phyloP scores from a whole-genome alignment of 1,140 invertebrate genomes.

The Drosophila tropicalis region DNA sequence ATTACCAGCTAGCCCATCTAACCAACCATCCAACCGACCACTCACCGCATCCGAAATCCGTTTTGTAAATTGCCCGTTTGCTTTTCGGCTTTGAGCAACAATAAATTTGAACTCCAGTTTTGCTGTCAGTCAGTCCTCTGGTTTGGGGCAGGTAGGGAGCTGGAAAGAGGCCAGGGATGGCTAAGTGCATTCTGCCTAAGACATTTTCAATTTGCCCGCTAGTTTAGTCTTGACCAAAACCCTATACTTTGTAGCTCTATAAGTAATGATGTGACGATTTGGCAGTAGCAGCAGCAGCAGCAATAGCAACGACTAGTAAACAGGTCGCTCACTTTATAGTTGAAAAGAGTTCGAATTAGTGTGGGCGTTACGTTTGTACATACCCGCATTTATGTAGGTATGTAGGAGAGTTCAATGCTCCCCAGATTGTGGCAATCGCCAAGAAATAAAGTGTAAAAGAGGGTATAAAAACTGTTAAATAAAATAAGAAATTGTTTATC shows the following conservation, averaged over 20 bases:
- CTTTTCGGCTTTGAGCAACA: slow-evolving; percentile 44
- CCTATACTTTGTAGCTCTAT: slow-evolving; percentile 72
- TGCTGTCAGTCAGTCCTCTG: slow-evolving; percentile 42
- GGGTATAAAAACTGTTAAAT: background rate
- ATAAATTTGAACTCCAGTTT: slow-evolving; percentile 69
- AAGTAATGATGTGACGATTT: slow-evolving; percentile 81
- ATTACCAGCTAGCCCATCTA: background rate
- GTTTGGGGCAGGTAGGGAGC: slow-evolving; percentile 4
- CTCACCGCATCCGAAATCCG: slow-evolving; percentile 33
- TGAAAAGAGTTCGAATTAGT: slow-evolving; percentile 22
- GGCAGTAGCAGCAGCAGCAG: slow-evolving; percentile 47
- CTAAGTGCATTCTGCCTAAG: slow-evolving; percentile 68
- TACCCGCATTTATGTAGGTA: background rate
- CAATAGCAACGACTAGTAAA: background rate
- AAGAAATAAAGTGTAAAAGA: background rate
- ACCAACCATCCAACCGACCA: background rate
- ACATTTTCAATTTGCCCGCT: slow-evolving; percentile 71
- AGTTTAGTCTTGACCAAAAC: slow-evolving; percentile 51
- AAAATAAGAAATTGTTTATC: background rate
- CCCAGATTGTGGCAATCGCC: background rate
- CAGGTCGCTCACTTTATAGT: slow-evolving; percentile 10
- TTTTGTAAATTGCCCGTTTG: slow-evolving; percentile 71
- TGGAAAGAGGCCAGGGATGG: slow-evolving; percentile 1
- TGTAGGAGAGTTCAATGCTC: slow-evolving; percentile 28
- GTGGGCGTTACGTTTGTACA: slow-evolving; percentile 27